Conservation (phyloP, 2,888 invertebrate genomes). For the Metallyticus violacea region DNA sequence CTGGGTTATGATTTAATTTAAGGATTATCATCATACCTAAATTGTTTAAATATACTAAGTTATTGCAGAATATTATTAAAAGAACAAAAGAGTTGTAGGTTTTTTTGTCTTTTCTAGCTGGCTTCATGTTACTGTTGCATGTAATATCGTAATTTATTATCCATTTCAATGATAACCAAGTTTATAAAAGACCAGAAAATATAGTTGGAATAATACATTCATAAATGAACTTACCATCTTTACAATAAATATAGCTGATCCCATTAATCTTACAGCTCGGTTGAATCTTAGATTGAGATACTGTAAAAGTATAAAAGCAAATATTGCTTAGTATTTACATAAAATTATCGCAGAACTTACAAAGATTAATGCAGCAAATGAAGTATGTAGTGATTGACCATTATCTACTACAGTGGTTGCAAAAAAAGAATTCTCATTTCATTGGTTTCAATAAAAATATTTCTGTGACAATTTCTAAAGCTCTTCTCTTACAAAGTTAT, state of each 20-base stretch:
- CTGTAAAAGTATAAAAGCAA: slow-evolving; percentile 49
- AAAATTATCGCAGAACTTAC: background rate
- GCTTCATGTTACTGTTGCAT: background rate
- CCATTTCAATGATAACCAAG: background rate
- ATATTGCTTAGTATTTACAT: background rate
- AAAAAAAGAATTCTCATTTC: too few relatives aligned
- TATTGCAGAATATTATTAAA: background rate
- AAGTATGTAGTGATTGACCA: too few relatives aligned
- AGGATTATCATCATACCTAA: too few relatives aligned
- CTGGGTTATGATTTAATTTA: too few relatives aligned
- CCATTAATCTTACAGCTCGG: slow-evolving; percentile 63
- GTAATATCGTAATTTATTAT: background rate
- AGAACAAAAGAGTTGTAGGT: background rate
- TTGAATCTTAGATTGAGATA: slow-evolving; percentile 67
- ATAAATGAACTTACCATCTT: slow-evolving; percentile 56
- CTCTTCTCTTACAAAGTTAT: too few relatives aligned
- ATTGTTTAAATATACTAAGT: background rate
- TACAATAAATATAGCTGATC: slow-evolving; percentile 65
- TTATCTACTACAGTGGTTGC: too few relatives aligned
- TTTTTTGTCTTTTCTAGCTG: background rate
- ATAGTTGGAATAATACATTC: background rate
- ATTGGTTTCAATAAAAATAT: too few relatives aligned
- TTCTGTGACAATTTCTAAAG: too few relatives aligned
- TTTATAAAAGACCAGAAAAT: background rate
- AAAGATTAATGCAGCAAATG: too few relatives aligned